Evolutionary conservation across 2,797 vertebrate genomes (phyloP).

Genomic region (Premnoplex brunnescens): DNA sequence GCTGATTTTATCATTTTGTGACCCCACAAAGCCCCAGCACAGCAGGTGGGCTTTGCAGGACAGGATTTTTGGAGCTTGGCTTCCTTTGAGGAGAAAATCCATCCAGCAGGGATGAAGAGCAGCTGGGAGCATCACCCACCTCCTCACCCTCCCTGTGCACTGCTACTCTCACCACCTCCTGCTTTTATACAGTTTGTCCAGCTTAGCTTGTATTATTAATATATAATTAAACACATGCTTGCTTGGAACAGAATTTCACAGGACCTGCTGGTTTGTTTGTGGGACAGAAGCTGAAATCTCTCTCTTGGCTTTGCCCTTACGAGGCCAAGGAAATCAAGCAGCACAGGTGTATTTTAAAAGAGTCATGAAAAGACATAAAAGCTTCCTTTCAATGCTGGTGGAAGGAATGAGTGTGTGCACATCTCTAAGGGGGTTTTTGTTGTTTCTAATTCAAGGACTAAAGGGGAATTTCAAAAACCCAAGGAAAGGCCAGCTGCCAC

Average conservation of each 20-base stretch:
- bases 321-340: neutral
- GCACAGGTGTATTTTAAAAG: neutral
- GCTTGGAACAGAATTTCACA: neutral
- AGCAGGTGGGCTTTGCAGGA: neutral
- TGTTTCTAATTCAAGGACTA: neutral
- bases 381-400: neutral
- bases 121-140: neutral
- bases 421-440: accelerated
- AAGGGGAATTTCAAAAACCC: neutral
- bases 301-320: neutral
- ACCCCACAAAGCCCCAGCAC: neutral
- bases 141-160: neutral
- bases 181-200: neutral
- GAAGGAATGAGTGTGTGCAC: neutral
- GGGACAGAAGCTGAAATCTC: neutral
- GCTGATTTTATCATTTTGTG: neutral
- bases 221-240: neutral
- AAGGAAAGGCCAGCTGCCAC: neutral
- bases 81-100: neutral
- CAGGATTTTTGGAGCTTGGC: neutral
- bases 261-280: neutral
- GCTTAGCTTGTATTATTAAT: neutral
- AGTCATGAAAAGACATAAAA: neutral
- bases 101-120: neutral
- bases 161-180: neutral